Base-by-base conservation (phyloP, 2,797 vertebrate genomes). In the Tragopan temminckii region DNA sequence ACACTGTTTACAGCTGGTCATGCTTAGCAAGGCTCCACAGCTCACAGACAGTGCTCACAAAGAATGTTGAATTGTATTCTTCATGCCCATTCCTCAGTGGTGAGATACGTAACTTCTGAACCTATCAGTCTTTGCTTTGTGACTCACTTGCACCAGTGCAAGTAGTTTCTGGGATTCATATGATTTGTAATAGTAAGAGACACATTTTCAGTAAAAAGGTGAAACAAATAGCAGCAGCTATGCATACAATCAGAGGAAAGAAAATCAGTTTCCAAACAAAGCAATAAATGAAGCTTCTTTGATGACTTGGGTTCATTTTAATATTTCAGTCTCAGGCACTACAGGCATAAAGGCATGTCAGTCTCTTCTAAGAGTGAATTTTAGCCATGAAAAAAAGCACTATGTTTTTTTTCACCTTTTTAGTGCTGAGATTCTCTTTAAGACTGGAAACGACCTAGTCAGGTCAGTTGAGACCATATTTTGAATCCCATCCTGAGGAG, bases 1-100 rank as follows among this genome's bases (percentile, higher is more conserved):
- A 16, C 6, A 1, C 1, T 43, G 21, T 31, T 63, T 3, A 1
- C 3, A 5, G 19, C n/a, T 6, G 38, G 6, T 4, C 17, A 15
- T 0, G 0, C 57, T 25, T 36, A 5, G 8, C 0, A 5, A 57
- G 13, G 16, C 11, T 55, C 7, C 31, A 35, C 6, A 70, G 45
- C 11, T 53, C 35, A 20, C 25, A 90, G 7, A 5, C n/a, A n/a
- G 8, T 4, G 0, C 20, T 43, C 17, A 24, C 23, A 35, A 9
- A 31, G 14, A 8, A 5, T 15, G 66, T 43, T 13, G 7, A 21
- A 38, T 31, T 48, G 25, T 1, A 2, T 9, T 23, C 15, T 19
- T 38, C 24, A 24, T 46, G 18, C 0, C 8, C 8, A 18, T 10
- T 12, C 3, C 5, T 15, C 11, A 86, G 52, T 58, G 11, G 8